Conservation (phyloP, 2,797 vertebrate genomes). For the Oreochromis mossambicus region DNA sequence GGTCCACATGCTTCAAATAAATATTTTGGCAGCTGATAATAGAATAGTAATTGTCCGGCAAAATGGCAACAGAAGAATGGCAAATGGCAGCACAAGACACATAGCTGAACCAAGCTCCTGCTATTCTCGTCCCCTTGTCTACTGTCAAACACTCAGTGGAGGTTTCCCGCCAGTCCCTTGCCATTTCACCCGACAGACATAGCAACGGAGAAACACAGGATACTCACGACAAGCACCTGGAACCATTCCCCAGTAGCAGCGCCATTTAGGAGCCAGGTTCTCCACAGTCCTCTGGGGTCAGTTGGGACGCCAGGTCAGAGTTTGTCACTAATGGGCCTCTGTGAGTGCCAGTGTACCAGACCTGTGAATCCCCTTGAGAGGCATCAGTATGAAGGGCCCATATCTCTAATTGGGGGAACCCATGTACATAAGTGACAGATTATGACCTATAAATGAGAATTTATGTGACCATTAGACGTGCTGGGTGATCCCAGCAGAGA, state of each 20-base stretch:
- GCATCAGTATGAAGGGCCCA: constrained; percentile 65
- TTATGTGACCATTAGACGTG: constrained; percentile 83
- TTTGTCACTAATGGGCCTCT: constrained; percentile 71
- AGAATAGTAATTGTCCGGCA: constrained; percentile 23
- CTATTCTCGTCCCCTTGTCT: neutral
- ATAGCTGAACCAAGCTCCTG: neutral
- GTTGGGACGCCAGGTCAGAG: constrained; percentile 47
- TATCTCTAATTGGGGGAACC: constrained; percentile 72
- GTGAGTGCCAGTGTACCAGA: constrained; percentile 59
- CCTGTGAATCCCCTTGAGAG: constrained; percentile 72
- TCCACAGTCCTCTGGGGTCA: constrained; percentile 41
- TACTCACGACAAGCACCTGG: constrained; percentile 52
- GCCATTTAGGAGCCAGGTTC: constrained; percentile 66
- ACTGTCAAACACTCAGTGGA: constrained; percentile 3
- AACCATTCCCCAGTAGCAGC: constrained; percentile 30
- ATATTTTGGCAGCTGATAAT: constrained; percentile 25
- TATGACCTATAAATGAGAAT: constrained; percentile 85
- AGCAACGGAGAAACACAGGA: constrained; percentile 27
- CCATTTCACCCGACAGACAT: constrained; percentile 10
- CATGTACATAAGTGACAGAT: constrained; percentile 79
- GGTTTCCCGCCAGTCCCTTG: constrained; percentile 29
- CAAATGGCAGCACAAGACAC: constrained; percentile 24
- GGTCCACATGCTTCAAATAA: neutral
- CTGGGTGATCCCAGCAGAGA: constrained; percentile 71
- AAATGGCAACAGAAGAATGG: constrained; percentile 34